A percentile compares a stretch with the other conserved stretches of the same genome.
Conservation (phyloP, 2,888 invertebrate genomes). For the Leucoptera coffeella region DNA sequence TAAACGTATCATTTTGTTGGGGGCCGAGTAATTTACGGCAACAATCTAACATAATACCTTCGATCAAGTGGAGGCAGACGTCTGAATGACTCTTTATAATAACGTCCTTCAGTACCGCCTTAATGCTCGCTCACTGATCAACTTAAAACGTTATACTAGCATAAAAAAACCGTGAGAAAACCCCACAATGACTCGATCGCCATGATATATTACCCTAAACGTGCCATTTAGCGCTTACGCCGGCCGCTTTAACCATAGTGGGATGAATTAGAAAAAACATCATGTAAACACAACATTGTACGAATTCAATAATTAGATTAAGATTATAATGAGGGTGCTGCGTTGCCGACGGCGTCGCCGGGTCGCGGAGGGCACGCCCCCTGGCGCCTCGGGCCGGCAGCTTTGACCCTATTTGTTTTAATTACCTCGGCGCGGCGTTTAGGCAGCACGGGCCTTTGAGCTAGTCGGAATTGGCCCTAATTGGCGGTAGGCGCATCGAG, state of each 20-base stretch:
- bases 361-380: slow-evolving; percentile 31
- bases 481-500: slow-evolving; percentile 26
- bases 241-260: slow-evolving; percentile 47
- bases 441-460: slow-evolving; percentile 38
- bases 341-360: slow-evolving; percentile 33
- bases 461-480: slow-evolving; percentile 39
- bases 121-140: slow-evolving; percentile 16
- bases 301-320: slow-evolving; percentile 54
- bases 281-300: slow-evolving; percentile 53
- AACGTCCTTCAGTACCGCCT: slow-evolving; percentile 18
- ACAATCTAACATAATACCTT: slow-evolving; percentile 26
- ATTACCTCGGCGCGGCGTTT: slow-evolving; percentile 42
- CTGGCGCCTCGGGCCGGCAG: slow-evolving; percentile 44
- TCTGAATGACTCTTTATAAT: slow-evolving; percentile 25
- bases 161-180: slow-evolving; percentile 37
- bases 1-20: no score
- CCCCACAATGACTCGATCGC: slow-evolving; percentile 32
- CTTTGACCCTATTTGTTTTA: slow-evolving; percentile 52
- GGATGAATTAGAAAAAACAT: slow-evolving; percentile 46
- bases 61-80: slow-evolving; percentile 39
- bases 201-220: slow-evolving; percentile 49
- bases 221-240: slow-evolving; percentile 52
- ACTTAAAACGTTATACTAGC: slow-evolving; percentile 11
- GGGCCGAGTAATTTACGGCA: no score
- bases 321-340: slow-evolving; percentile 45